A percentile compares a stretch with the other conserved stretches of the same genome.
Evolutionary conservation across 2,113 vertebrate genomes (phyloP).

Genomic region (Nothobranchius furzeri): DNA sequence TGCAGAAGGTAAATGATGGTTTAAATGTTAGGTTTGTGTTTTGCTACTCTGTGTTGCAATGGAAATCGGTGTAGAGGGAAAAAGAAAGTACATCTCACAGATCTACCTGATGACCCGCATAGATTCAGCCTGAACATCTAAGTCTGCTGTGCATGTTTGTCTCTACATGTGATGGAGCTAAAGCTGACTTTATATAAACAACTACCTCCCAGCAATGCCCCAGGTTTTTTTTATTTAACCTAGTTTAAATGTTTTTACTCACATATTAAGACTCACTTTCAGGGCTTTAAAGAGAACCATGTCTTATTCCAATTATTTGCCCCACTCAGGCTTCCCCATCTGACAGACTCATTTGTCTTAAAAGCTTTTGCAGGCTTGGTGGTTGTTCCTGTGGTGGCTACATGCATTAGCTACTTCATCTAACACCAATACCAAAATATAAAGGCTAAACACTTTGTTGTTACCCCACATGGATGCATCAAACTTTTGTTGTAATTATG

Average conservation of each 20-base stretch:
- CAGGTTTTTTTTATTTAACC: too few species aligned
- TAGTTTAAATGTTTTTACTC: background rate
- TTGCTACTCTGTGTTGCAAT: background rate
- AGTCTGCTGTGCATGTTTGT: background rate
- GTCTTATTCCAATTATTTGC: background rate
- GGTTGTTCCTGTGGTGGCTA: conserved; percentile 27
- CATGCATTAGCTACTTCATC: conserved; percentile 3
- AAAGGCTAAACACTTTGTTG: background rate
- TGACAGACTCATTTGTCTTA: conserved; percentile 24
- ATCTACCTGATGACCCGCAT: background rate
- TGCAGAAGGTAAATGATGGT: conserved; percentile 8
- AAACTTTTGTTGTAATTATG: background rate
- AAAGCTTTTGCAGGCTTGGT: conserved; percentile 9
- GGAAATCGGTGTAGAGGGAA: background rate
- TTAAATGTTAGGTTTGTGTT: too few species aligned
- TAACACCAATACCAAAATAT: conserved; percentile 26
- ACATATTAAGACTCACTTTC: background rate
- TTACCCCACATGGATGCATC: background rate
- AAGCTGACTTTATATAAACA: too few species aligned
- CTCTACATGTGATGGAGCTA: background rate
- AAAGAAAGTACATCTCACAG: background rate
- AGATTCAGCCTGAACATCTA: background rate
- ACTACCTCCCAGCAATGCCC: background rate
- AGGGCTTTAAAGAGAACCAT: background rate
- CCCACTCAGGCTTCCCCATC: conserved; percentile 8